Base-by-base conservation (phyloP, 1,140 invertebrate genomes). In the Dinothrombium tinctorium region DNA sequence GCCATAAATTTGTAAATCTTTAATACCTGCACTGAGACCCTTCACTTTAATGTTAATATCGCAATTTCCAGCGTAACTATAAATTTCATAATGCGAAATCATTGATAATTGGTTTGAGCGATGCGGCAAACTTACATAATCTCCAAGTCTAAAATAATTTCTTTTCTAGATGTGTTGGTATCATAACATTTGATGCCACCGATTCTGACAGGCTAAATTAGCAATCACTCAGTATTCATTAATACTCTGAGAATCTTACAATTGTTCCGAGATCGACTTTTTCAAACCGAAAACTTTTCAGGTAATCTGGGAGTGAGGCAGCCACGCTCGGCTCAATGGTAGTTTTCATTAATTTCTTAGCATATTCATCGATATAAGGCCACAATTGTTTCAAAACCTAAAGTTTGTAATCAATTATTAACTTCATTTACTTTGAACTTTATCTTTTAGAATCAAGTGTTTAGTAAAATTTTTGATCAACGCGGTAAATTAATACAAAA, bases 111-210 rank as follows among this genome's bases (percentile, higher is more conserved):
- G 15, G 17, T 5, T 7, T 35, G 8, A 5, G 15, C n/a, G 17
- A 4, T 31, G 14, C 17, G 15, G 15, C 8, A 7, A 14, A 6
- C 14, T 78, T n/a, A n/a, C n/a, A 86, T 78, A 44, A 94, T 59
- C 63, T 94, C 84, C 47, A 86, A 61, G 60, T 95, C 89, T 71
- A 95, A 74, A 45, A 94, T 81, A 43, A 94, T 89, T 66, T 95
- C 87, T 66, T 86, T 76, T 47, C 86, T 68, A 19, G 77, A 74
- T 35, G 86, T 72, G 58, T 89, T 81, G 57, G 79, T 79, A 55
- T 87, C 83, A 54, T 94, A 92, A 4, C 87, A 82, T 65, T 92
- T 94, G 0, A 94, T 72, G 19, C 84, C 83, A 37, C 84, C 82
- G 49, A 94, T 73, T 51, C 84, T 69, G 14, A 82, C 76, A 23